Percentiles rank a stretch among this genome's conserved stretches.
Evolutionary conservation across 2,113 vertebrate species (phyloP).

Genomic region (Coreoperca whiteheadi): DNA sequence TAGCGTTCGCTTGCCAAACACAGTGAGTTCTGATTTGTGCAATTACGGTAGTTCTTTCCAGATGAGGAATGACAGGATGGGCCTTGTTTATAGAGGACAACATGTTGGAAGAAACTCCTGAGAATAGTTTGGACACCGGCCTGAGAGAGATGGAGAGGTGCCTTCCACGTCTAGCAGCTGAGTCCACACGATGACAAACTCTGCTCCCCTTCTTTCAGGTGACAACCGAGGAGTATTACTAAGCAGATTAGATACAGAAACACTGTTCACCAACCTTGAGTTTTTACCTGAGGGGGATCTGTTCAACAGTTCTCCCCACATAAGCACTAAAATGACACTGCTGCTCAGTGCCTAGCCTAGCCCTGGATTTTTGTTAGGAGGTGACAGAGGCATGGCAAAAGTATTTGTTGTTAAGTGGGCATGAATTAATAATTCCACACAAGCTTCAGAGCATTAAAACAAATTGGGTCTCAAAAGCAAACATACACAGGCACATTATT

Average conservation of each 20-base stretch:
- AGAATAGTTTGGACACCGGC: background rate
- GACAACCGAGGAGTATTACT: conserved; percentile 26
- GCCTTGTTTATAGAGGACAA: conserved; percentile 35
- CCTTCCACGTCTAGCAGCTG: conserved; percentile 11
- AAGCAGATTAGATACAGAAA: conserved; percentile 49
- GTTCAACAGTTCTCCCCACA: conserved; percentile 10
- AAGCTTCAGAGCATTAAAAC: conserved; percentile 32
- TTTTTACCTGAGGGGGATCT: conserved; percentile 33
- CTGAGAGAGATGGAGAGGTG: background rate
- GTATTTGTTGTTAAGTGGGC: conserved; percentile 30
- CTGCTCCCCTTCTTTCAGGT: conserved; percentile 17
- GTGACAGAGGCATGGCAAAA: conserved; percentile 1
- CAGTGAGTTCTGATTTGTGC: conserved; percentile 53
- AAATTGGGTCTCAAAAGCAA: conserved; percentile 42
- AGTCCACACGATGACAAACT: conserved; percentile 35
- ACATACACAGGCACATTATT: conserved; percentile 27
- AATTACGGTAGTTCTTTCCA: conserved; percentile 47
- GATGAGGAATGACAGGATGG: conserved; percentile 41
- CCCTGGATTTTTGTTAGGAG: background rate
- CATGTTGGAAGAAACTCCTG: conserved; percentile 10
- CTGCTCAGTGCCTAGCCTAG: background rate
- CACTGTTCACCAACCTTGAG: conserved; percentile 11
- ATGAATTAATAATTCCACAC: conserved; percentile 58
- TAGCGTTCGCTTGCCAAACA: conserved; percentile 40
- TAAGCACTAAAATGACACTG: conserved; percentile 23